Base-by-base conservation (phyloP, 2,888 invertebrate species). In the Stomorhina lunata region DNA sequence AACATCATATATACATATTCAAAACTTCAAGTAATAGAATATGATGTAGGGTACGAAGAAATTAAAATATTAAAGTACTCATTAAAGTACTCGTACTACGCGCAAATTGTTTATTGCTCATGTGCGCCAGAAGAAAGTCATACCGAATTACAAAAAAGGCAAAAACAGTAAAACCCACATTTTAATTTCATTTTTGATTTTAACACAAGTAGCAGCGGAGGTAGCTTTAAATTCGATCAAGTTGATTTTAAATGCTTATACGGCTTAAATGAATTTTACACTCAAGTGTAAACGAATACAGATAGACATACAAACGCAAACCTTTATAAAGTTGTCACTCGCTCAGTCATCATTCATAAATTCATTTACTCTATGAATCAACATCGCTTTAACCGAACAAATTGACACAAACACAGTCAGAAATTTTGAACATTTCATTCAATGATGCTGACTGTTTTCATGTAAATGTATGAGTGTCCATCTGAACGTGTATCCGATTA, bases 91-190 rank as follows among this genome's bases (percentile, higher is more conserved):
- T n/a, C 10, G 9, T 65, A 40, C n/a, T 40, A 66, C 45, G 57
- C 37, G 45, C 43, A 63, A 75, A 72, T 25, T 40, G 69, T 66
- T 76, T 71, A 78, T 48, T 40, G 65, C 53, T 53, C 32, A 72
- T 79, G 66, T 40, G 66, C 37, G 59, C 59, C 50, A 45, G 12
- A 71, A 63, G 69, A 79, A 75, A 82, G 69, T 71, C 55, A 53
- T n/a, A 27, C 12, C 9, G 55, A 69, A 43, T 15, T 3, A n/a
- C 29, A 37, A 27, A 27, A 34, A 9, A 17, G 6, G 1, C 5
- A 2, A 43, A 25, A 53, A 40, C 9, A 20, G 37, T 9, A 15
- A 68, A 55, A 27, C 37, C n/a, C 32, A 71, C 37, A 72, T 73
- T 78, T 69, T 55, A 50, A 57, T 73, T 78, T 77, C 61, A 68